Conservation (phyloP, 2,888 invertebrate species). For the Octodonta nipae region DNA sequence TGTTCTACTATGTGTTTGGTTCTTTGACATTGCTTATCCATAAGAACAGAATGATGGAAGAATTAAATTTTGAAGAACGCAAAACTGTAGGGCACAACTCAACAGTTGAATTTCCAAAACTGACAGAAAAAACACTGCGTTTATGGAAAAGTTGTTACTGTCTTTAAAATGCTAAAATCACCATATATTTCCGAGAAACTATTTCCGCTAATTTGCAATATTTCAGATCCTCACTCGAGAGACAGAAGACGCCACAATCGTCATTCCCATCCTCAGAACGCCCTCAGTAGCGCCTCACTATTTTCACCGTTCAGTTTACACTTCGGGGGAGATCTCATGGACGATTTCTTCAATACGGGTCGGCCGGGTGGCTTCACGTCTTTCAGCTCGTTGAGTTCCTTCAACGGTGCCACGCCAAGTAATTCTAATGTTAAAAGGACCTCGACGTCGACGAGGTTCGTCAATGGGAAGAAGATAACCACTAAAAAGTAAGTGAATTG, state of each 20-base stretch:
- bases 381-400: constrained; percentile 58
- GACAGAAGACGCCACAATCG: constrained; percentile 30
- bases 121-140: no score
- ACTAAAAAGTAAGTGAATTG: constrained; percentile 76
- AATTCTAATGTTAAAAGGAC: constrained; percentile 62
- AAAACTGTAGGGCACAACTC: no score
- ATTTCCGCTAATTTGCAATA: constrained; percentile 8
- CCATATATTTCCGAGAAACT: no score
- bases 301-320: constrained; percentile 54
- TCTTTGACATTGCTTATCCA: no score
- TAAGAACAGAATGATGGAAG: no score
- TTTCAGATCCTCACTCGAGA: constrained; percentile 34
- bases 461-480: constrained; percentile 92
- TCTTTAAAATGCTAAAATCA: background rate
- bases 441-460: constrained; percentile 85
- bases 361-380: constrained; percentile 46
- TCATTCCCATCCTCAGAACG: constrained; percentile 48
- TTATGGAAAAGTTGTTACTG: no score
- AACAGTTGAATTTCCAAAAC: no score
- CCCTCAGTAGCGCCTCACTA: constrained; percentile 48
- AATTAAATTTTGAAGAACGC: no score
- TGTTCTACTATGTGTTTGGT: no score
- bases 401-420: constrained; percentile 41
- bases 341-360: constrained; percentile 47
- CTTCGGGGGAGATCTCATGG: constrained; percentile 40